Percentiles rank a stretch among this genome's conserved stretches.
These are phyloP conservation scores for Myotis daubentonii DNA, from an alignment of 2,797 vertebrate species.

Conservation along the genomic window DNA sequence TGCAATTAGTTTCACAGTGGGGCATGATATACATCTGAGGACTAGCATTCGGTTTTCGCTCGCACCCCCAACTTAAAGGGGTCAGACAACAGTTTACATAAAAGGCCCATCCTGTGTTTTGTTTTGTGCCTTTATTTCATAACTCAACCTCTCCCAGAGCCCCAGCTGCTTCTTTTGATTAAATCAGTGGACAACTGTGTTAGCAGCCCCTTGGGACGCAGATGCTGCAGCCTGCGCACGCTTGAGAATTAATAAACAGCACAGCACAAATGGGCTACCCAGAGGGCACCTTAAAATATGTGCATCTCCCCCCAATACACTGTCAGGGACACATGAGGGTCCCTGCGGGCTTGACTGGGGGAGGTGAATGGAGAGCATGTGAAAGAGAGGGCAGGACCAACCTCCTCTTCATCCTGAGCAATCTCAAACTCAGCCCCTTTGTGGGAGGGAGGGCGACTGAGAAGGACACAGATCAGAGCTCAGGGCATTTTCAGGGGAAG, in stretches of 20 bases:
- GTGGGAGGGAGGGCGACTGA: background rate
- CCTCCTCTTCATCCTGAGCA: background rate
- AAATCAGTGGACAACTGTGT: background rate
- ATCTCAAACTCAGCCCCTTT: background rate
- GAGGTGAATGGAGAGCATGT: fast-evolving
- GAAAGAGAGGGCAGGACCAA: background rate
- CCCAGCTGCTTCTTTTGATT: background rate
- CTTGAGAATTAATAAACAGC: background rate
- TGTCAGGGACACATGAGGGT: too few species aligned
- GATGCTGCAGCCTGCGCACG: fast-evolving
- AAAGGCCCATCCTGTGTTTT: background rate
- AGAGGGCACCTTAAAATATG: background rate
- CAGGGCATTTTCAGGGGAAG: background rate
- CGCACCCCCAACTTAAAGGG: background rate
- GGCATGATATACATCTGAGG: background rate
- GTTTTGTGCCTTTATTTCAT: background rate
- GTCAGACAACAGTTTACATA: background rate
- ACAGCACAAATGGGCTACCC: background rate
- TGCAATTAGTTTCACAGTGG: background rate
- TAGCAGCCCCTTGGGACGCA: background rate
- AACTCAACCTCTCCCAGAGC: background rate
- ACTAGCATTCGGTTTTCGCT: background rate
- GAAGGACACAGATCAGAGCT: background rate
- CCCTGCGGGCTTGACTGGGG: fast-evolving
- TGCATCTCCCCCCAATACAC: background rate